Percentiles rank a stretch among this genome's conserved stretches.
Conservation (phyloP, 2,797 vertebrate genomes). For the Pachyuromys duprasi region DNA sequence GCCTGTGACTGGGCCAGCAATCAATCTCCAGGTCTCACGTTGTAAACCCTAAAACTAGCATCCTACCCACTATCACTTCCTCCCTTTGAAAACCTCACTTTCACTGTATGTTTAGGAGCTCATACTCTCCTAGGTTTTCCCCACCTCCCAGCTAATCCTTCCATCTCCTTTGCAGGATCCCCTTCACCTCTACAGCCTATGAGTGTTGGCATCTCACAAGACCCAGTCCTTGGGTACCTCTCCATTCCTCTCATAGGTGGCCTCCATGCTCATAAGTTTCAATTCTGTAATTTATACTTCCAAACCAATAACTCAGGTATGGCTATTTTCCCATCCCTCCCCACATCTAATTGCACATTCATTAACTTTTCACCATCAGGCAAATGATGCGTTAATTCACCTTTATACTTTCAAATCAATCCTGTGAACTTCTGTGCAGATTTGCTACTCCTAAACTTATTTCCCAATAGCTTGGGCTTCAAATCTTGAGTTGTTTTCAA, state of each 20-base stretch:
- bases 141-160: background rate
- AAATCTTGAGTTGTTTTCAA: background rate
- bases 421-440: background rate
- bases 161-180: background rate
- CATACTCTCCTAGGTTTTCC: background rate
- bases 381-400: background rate
- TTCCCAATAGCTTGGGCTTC: background rate
- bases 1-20: background rate
- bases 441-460: background rate
- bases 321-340: background rate
- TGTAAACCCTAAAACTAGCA: background rate
- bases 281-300: background rate
- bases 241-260: background rate
- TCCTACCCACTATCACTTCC: background rate
- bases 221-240: background rate
- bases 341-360: background rate
- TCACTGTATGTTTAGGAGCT: background rate
- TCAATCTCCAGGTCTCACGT: background rate
- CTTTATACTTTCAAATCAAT: background rate
- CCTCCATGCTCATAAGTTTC: background rate
- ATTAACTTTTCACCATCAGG: background rate
- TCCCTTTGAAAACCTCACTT: background rate
- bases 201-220: background rate
- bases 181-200: background rate
- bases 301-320: background rate